Evolutionary conservation across 2,888 invertebrate genomes (phyloP), one percentile per base, ranked within the genome.

Genomic region (Gandaritis pyraliata): DNA sequence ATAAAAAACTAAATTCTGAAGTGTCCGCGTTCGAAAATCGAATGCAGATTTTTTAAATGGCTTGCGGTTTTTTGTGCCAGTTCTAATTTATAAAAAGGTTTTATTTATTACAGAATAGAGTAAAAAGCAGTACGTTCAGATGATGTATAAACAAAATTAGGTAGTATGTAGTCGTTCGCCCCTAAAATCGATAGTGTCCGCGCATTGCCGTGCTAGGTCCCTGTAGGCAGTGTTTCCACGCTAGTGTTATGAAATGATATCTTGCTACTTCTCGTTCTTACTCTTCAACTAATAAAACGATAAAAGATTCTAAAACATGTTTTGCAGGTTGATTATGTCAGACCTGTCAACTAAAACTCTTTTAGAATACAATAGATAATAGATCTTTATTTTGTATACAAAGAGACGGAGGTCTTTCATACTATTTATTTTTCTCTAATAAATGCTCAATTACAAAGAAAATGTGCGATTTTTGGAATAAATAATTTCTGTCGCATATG

Each of bases 171-270:
- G 77, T 74, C 72, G 73, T 80, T 77, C 73, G 75, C 73, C 72
- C 75, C 77, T 76, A 87, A 89, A 89, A 89, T 89, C 89, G 80
- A 89, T 89, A 88, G 77, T 82, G 83, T 81, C 80, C 85, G 88
- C 89, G 89, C 89, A 88, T 67, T 78, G 71, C 69, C 55, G 67
- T 57, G 56, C 63, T 46, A 50, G 12, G 51, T 54, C 63, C 58
- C 68, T 18, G 65, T 71, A 65, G 59, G 56, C 59, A 63, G 63
- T 62, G 59, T 61, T 66, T 69, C 53, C 58, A 65, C 69, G 70
- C 70, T 68, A 70, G 64, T 66, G 62, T 52, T 55, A 59, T 53
- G 58, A 56, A 64, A 67, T 65, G 61, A 58, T 41, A 18, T n/a
- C 38, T 58, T 45, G 15, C 49, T 12, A 7, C 11, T 57, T 52